These are phyloP conservation scores for Cataglyphis rosenhaueri DNA, from an alignment of 2,888 invertebrate genomes.

Conservation along the genomic window DNA sequence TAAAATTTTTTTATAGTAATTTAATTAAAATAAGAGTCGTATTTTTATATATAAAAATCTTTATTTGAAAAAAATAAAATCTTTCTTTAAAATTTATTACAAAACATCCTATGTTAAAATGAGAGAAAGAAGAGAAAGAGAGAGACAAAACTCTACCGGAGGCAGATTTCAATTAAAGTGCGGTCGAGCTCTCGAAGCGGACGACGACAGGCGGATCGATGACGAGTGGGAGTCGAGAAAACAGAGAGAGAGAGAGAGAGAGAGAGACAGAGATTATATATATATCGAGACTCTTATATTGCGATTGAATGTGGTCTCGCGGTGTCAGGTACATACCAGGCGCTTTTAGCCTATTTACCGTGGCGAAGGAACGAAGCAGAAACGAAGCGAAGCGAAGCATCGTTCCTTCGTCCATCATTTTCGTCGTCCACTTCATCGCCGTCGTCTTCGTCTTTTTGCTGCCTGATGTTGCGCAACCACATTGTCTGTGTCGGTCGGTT, in stretches of 20 bases:
- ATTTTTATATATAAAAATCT: neutral
- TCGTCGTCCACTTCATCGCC: neutral
- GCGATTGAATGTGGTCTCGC: constrained; percentile 60
- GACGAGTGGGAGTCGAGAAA: constrained; percentile 31
- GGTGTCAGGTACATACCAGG: constrained; percentile 71
- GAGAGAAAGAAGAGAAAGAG: neutral
- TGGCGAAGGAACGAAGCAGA: constrained; percentile 64
- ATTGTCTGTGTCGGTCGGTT: constrained; percentile 36
- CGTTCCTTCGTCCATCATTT: constrained; percentile 27
- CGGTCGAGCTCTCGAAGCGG: constrained; percentile 18
- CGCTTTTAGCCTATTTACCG: constrained; percentile 77
- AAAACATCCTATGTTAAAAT: neutral
- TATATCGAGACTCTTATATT: constrained; percentile 20
- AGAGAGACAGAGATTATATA: constrained; percentile 1
- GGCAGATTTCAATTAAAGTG: constrained; percentile 41
- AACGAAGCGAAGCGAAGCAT: constrained; percentile 66
- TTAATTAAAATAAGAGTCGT: neutral
- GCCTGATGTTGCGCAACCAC: constrained; percentile 48
- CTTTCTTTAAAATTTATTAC: neutral
- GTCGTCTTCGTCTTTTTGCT: constrained; percentile 9
- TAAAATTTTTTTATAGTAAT: neutral
- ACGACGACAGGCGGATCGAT: neutral
- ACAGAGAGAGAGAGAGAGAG: neutral
- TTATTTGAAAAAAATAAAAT: neutral
- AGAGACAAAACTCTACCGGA: constrained; percentile 10